Evolutionary conservation across 2,113 vertebrate genomes (phyloP).

Genomic region (Pseudorhombus dupliciocellatus): DNA sequence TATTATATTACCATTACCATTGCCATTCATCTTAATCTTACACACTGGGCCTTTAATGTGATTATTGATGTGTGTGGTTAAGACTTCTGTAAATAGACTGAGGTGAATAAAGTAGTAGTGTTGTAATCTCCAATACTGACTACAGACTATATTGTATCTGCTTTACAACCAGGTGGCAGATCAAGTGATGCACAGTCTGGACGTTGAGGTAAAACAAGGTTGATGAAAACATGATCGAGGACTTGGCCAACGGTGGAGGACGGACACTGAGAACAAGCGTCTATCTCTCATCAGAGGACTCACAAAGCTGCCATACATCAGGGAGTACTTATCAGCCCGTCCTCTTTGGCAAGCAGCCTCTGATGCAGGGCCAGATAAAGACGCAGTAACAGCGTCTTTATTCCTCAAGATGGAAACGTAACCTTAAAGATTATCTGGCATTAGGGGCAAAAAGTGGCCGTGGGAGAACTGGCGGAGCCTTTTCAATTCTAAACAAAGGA

Average conservation of each 20-base stretch:
- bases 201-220: conserved; percentile 21
- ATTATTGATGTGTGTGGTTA: no score
- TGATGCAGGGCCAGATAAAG: conserved; percentile 61
- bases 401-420: conserved; percentile 32
- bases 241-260: conserved; percentile 59
- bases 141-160: background rate
- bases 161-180: background rate
- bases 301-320: conserved; percentile 55
- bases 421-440: conserved; percentile 46
- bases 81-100: no score
- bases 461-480: background rate
- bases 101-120: no score
- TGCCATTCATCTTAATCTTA: no score
- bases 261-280: conserved; percentile 48
- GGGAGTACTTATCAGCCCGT: conserved; percentile 29
- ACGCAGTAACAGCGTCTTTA: conserved; percentile 32
- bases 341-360: conserved; percentile 32
- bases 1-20: no score
- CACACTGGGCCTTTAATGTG: no score
- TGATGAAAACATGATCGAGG: conserved; percentile 50
- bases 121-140: background rate
- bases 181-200: background rate
- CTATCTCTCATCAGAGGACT: conserved; percentile 59
- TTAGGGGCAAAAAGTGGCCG: conserved; percentile 8
- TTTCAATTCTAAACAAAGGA: conserved; percentile 17